phyloP scores from a whole-genome alignment of 2,888 invertebrate species.

The Microctonus hyperodae region DNA sequence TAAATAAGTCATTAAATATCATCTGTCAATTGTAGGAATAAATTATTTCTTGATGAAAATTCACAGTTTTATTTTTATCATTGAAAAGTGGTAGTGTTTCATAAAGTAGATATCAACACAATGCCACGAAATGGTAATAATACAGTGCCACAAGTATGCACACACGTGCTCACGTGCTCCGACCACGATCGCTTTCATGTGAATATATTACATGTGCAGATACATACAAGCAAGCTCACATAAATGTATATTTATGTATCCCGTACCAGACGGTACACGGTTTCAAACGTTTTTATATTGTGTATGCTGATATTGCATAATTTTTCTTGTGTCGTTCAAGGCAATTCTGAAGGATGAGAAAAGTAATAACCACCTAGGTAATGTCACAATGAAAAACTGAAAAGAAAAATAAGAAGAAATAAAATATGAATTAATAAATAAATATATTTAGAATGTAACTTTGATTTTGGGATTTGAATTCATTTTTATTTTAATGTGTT shows the following conservation, averaged over 20 bases:
- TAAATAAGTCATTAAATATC: no score
- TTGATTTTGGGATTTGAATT: background rate
- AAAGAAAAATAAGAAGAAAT: background rate
- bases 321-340: conserved; percentile 24
- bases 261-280: conserved; percentile 38
- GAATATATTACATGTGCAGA: background rate
- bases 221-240: background rate
- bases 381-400: conserved; percentile 16
- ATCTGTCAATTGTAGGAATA: no score
- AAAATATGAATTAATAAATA: background rate
- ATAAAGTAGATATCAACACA: no score
- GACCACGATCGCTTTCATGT: background rate
- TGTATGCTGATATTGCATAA: conserved; percentile 38
- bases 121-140: no score
- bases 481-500: background rate
- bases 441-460: background rate
- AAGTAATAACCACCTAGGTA: conserved; percentile 17
- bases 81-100: background rate
- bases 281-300: conserved; percentile 19
- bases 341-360: conserved; percentile 31
- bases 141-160: background rate
- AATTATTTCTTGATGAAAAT: background rate
- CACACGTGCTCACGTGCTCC: background rate
- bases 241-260: background rate
- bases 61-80: background rate